phyloP scores from a whole-genome alignment of 1,140 invertebrate species.

The Platorchestia sp. region DNA sequence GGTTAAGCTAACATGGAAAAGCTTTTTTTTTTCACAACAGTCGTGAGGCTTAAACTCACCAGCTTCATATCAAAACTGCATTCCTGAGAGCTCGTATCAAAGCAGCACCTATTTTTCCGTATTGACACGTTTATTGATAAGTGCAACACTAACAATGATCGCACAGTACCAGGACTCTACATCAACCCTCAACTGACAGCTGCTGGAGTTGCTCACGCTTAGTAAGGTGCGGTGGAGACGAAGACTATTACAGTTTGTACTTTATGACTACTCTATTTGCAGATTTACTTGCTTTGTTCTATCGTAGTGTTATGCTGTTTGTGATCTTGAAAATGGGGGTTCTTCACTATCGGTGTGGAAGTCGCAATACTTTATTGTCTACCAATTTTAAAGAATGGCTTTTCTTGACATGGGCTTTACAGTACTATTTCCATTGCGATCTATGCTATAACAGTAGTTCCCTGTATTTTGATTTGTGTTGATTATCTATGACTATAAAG shows the following conservation, averaged over 20 bases:
- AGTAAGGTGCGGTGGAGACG: neutral
- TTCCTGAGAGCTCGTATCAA: too few relatives aligned
- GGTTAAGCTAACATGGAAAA: too few relatives aligned
- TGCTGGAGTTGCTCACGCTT: neutral
- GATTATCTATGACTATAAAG: too few relatives aligned
- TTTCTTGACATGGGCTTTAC: too few relatives aligned
- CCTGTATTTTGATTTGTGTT: neutral
- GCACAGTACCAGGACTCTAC: slow-evolving; percentile 55
- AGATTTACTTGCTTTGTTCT: neutral
- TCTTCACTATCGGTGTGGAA: neutral
- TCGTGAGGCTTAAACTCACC: too few relatives aligned
- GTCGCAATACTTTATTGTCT: too few relatives aligned
- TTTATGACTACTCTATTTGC: neutral
- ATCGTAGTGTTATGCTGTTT: neutral
- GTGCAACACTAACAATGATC: slow-evolving; percentile 18
- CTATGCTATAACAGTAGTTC: neutral
- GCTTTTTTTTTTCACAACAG: too few relatives aligned
- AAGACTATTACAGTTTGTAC: neutral
- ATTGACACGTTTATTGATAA: neutral
- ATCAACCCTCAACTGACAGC: slow-evolving; percentile 40
- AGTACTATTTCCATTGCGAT: too few relatives aligned
- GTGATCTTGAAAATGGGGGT: neutral
- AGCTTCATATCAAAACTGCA: too few relatives aligned
- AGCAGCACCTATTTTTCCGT: too few relatives aligned
- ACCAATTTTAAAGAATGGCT: too few relatives aligned